Conservation (phyloP, 1,140 invertebrate species). For the Drosophila subpulchrella region DNA sequence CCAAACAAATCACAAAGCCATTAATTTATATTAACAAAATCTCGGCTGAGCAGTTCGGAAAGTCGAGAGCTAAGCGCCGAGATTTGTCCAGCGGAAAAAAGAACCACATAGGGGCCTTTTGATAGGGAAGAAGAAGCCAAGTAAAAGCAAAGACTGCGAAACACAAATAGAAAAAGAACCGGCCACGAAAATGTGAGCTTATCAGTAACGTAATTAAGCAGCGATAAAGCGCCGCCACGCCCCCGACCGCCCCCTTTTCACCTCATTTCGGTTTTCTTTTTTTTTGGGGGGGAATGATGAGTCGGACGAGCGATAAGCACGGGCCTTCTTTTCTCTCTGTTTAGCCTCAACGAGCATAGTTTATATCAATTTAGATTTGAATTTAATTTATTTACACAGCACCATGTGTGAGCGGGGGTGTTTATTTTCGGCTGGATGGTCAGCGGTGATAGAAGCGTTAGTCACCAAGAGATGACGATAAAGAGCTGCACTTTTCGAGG, state of each 20-base stretch:
- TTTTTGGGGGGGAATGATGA: constrained; percentile 6
- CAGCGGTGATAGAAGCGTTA: constrained; percentile 57
- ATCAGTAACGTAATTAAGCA: constrained; percentile 81
- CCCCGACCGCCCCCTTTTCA: constrained; percentile 11
- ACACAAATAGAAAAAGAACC: constrained; percentile 37
- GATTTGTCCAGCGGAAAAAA: constrained; percentile 40
- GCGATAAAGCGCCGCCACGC: constrained; percentile 67
- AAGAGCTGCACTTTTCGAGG: constrained; percentile 11
- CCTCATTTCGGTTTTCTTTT: constrained; percentile 2
- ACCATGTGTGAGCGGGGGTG: constrained; percentile 45
- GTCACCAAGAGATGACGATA: constrained; percentile 49
- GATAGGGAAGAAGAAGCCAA: constrained; percentile 51
- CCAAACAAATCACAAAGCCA: constrained; percentile 78
- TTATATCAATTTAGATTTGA: constrained; percentile 82
- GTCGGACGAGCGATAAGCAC: constrained; percentile 50
- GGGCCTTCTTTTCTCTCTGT: constrained; percentile 48
- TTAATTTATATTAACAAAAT: constrained; percentile 83
- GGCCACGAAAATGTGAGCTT: constrained; percentile 60
- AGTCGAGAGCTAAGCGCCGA: constrained; percentile 35
- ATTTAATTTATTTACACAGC: constrained; percentile 81
- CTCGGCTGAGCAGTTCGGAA: constrained; percentile 56
- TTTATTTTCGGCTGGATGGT: constrained; percentile 63
- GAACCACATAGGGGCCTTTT: constrained; percentile 27
- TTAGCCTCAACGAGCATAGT: constrained; percentile 46
- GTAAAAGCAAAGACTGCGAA: constrained; percentile 17